Conservation (phyloP, 2,888 invertebrate species). For the Archips xylosteana region DNA sequence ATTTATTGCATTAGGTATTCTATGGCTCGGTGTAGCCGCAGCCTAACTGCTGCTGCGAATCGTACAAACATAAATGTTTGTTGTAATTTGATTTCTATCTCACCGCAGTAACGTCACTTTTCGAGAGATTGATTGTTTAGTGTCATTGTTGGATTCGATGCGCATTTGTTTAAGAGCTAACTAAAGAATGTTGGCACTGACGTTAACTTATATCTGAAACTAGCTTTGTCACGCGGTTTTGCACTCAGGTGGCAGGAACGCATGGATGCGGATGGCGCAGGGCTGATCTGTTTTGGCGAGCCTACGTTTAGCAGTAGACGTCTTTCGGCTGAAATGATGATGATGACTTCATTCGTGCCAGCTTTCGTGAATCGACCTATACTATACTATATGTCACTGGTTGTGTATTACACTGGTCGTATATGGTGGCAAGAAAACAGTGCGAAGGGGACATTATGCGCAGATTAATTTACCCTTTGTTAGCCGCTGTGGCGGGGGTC, state of each 20-base stretch:
- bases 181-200: background rate
- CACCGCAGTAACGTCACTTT: background rate
- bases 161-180: background rate
- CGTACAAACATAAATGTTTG: background rate
- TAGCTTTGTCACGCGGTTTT: too few species aligned
- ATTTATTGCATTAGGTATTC: too few species aligned
- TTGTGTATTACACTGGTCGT: background rate
- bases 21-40: background rate
- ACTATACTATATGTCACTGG: background rate
- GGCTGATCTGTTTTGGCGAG: too few species aligned
- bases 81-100: conserved; percentile 9
- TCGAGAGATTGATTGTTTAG: background rate
- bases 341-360: too few species aligned
- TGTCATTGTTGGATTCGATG: background rate
- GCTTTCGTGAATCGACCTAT: too few species aligned
- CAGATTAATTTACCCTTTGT: conserved; percentile 43
- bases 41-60: background rate
- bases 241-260: too few species aligned
- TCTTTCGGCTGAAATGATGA: too few species aligned
- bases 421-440: conserved; percentile 3
- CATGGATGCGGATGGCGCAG: too few species aligned
- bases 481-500: conserved; percentile 11
- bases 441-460: conserved; percentile 27
- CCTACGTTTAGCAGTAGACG: too few species aligned
- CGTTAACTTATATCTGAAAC: background rate